These are phyloP conservation scores for Parambassis ranga DNA, from an alignment of 2,797 vertebrate genomes.

Conservation along the genomic window DNA sequence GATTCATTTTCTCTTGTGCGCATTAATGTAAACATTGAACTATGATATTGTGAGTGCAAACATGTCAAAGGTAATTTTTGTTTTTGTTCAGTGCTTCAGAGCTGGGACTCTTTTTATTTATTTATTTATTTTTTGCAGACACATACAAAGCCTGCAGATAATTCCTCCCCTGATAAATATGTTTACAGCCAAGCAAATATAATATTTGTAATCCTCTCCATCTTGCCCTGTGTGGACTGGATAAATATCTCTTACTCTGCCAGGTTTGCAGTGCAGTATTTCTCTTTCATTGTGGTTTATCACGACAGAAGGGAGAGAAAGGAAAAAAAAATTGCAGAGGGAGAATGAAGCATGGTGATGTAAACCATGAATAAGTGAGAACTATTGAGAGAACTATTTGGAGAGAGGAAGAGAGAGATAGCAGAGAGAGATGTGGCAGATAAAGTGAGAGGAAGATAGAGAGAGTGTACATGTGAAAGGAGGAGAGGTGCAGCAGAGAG, in stretches of 20 bases:
- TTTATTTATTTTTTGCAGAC: slow-evolving; percentile 49
- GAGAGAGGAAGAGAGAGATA: slow-evolving; percentile 18
- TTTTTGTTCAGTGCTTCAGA: slow-evolving; percentile 20
- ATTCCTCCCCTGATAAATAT: slow-evolving; percentile 59
- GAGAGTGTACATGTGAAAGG: slow-evolving; percentile 18
- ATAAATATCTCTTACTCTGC: slow-evolving; percentile 58
- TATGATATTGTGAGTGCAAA: no score
- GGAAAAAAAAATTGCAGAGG: background rate
- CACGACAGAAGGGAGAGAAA: background rate
- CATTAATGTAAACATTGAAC: no score
- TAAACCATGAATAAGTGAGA: slow-evolving; percentile 44
- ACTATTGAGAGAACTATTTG: slow-evolving; percentile 35
- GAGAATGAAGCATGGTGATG: slow-evolving; percentile 13
- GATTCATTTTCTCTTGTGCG: no score
- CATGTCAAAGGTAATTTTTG: slow-evolving; percentile 40
- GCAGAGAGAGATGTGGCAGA: slow-evolving; percentile 23
- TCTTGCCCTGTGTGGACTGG: slow-evolving; percentile 45
- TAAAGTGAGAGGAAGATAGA: slow-evolving; percentile 40
- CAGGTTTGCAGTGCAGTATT: slow-evolving; percentile 43
- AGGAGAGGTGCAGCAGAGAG: slow-evolving; percentile 33
- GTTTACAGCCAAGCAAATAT: slow-evolving; percentile 62
- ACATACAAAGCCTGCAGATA: slow-evolving; percentile 40
- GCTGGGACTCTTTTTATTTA: no score
- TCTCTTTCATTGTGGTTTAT: slow-evolving; percentile 50
- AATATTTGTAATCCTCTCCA: slow-evolving; percentile 65